Conservation (phyloP, 2,888 invertebrate species). For the Scaptomyza parva region DNA sequence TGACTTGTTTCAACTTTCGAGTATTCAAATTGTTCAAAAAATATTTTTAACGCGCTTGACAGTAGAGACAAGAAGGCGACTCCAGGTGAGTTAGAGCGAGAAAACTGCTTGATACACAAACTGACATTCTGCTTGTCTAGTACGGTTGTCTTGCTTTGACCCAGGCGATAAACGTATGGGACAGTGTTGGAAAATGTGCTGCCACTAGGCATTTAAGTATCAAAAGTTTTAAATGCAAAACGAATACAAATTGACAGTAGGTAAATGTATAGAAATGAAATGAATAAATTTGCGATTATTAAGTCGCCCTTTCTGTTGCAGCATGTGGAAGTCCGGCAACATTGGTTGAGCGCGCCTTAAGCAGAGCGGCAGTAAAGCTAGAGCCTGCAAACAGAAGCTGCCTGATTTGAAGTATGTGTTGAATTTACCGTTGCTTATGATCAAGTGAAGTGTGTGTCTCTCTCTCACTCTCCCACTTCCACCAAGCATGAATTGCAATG, state of each 20-base stretch:
- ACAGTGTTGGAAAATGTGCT: conserved; percentile 21
- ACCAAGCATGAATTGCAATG: conserved; percentile 35
- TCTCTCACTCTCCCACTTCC: no score
- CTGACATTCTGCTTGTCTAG: conserved; percentile 4
- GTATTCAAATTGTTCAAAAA: neutral
- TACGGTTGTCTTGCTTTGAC: conserved; percentile 9
- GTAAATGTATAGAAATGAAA: neutral
- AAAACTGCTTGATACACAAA: conserved; percentile 4
- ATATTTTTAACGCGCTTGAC: neutral
- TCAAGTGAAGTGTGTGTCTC: conserved; percentile 10
- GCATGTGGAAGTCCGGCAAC: neutral
- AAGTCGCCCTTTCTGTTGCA: no score
- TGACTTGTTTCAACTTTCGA: neutral
- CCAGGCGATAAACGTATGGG: neutral
- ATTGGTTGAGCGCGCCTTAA: neutral
- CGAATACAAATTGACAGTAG: neutral
- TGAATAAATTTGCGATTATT: no score
- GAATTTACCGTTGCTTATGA: conserved; percentile 9
- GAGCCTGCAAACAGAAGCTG: neutral
- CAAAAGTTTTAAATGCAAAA: neutral
- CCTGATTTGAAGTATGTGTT: neutral
- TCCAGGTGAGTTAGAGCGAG: conserved; percentile 12
- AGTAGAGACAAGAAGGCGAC: neutral
- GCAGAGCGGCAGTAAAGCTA: neutral
- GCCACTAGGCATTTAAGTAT: neutral